A percentile compares a stretch with the other conserved stretches of the same genome.
These are phyloP conservation scores for Felis catus DNA, from an alignment of 2,113 vertebrate genomes.

Conservation along the genomic window DNA sequence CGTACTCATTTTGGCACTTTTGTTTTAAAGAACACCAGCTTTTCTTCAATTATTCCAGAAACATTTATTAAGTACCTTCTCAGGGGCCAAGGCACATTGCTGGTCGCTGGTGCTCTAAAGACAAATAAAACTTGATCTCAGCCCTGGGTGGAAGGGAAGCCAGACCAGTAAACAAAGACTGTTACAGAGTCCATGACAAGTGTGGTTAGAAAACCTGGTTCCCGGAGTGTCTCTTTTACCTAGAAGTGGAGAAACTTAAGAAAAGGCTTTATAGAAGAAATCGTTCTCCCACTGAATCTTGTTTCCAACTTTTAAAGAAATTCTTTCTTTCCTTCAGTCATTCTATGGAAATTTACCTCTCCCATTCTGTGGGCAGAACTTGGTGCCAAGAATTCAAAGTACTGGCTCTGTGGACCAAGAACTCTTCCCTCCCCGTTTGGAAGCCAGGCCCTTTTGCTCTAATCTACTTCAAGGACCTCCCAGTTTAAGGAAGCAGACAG, in stretches of 20 bases:
- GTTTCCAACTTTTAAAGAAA: background rate
- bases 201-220: background rate
- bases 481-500: conserved; percentile 18
- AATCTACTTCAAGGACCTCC: background rate
- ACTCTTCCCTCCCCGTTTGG: background rate
- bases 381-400: background rate
- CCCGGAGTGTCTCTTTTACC: background rate
- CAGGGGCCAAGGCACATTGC: background rate
- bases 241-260: background rate
- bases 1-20: background rate
- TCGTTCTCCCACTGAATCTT: background rate
- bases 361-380: background rate
- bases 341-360: background rate
- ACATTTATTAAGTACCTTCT: conserved; percentile 22
- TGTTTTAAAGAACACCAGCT: conserved; percentile 16
- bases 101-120: background rate
- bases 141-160: background rate
- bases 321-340: background rate
- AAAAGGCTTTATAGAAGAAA: background rate
- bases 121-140: conserved; percentile 2
- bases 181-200: background rate
- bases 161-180: background rate
- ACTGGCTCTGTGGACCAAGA: background rate
- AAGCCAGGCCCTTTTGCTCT: background rate
- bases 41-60: conserved; percentile 39